Evolutionary conservation across 2,888 invertebrate species (phyloP), one percentile per base, ranked within the genome.

Genomic region (Sinodicranocentrus sp.): DNA sequence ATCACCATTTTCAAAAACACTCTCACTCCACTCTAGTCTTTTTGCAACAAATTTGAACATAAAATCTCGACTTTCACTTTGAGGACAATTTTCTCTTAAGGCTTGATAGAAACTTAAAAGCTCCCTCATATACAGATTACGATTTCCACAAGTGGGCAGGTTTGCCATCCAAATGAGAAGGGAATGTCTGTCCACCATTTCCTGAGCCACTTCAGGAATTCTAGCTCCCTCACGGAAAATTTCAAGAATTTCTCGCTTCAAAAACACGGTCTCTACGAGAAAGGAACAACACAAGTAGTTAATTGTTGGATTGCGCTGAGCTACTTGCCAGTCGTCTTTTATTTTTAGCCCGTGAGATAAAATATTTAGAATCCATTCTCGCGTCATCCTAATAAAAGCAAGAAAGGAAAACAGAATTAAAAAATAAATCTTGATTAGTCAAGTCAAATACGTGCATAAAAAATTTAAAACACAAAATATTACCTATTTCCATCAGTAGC

Each of bases 281-380:
- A 88, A 88, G 1, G 87, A 84, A 13, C 84, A 88, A 48, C 88
- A 88, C 3, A 88, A 39, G 44, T 85, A 88, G 76, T 88, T 88
- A 17, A 88, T 85, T 25, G 82, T 85, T 0, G 88, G 88, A 2
- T 85, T 70, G 39, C 85, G 86, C 61, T 86, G 84, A 21, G 84
- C 87, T 0, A 88, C 79, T 71, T 80, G 80, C 88, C 88, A 88
- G 65, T 88, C 88, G 54, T 85, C 86, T 43, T 54, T 48, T 2
- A 78, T 84, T 59, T 84, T 78, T 5, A 88, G 75, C 1, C 88
- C 88, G 33, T 73, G 79, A n/a, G 82, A 61, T 19, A 88, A 71
- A 19, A 88, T 70, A 21, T 85, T 84, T 10, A 88, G 72, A 8
- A 88, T 85, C 88, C 88, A 88, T 43, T 87, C 85, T 15, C 88